Evolutionary conservation across 2,888 invertebrate species (phyloP), one percentile per base, ranked within the genome.

Genomic region (Andrena haemorrhoa): DNA sequence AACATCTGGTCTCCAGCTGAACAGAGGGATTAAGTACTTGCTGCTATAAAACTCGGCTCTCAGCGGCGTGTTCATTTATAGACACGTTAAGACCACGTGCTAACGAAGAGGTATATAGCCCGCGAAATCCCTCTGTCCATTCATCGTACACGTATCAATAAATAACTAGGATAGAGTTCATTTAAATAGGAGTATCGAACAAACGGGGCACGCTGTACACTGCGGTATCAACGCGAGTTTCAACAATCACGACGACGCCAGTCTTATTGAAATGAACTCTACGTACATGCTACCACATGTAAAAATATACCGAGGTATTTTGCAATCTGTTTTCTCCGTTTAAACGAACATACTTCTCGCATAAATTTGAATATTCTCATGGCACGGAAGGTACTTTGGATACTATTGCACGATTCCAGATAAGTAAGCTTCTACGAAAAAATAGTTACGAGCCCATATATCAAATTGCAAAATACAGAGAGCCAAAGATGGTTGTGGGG

Each of bases 401-500:
- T 26, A 2, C 8, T 29, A 5, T 53, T 41, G 5, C 41, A 26
- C 0, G 41, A 35, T 56, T 63, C 7, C 8, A 16, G 6, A 5
- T 7, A 23, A 68, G 5, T 53, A 2, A 58, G n/a, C 56, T 12
- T 63, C 26, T 10, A 8, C 5, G 23, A 69, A 20, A 65, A 51
- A 51, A 31, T 4, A 12, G 58, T 53, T 53, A 53, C 20, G 53
- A 53, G 23, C 53, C 20, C 8, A 56, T 8, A 10, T 26, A 10
- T 41, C 83, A 92, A 93, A 93, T 93, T 92, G 92, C 93, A 92
- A 90, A 87, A 92, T 89, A 88, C 90, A 88, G 79, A 89, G 90
- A 89, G 91, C 91, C 93, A 93, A 93, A 92, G 92, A 92, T 90
- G 93, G 92, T 93, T 93, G 93, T 93, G 94, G 93, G 89, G 91